A percentile compares a stretch with the other conserved stretches of the same genome.
These are phyloP conservation scores for Hirtodrosophila cameraria DNA, from an alignment of 2,888 invertebrate species.

Conservation along the genomic window DNA sequence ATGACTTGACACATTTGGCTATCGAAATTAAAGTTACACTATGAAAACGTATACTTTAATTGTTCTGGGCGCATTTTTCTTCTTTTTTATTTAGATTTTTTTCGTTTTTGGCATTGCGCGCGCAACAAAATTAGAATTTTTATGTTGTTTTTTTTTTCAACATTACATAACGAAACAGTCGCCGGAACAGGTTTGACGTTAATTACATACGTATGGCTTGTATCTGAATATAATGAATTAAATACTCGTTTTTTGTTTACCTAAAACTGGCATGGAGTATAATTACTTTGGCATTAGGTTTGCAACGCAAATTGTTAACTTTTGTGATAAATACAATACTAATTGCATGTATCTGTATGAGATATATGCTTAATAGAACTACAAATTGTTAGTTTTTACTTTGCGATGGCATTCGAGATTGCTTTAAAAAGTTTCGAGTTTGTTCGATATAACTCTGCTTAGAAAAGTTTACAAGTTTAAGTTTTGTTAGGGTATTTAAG, in stretches of 20 bases:
- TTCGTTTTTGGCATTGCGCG: slow-evolving; percentile 10
- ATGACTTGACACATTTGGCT: slow-evolving; percentile 33
- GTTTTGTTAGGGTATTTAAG: slow-evolving; percentile 25
- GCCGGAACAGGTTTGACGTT: slow-evolving; percentile 59
- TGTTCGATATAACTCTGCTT: too few relatives aligned
- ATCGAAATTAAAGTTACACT: neutral
- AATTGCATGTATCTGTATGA: too few relatives aligned
- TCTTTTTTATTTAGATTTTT: neutral
- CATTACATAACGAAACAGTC: slow-evolving; percentile 43
- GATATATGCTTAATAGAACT: neutral
- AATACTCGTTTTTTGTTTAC: slow-evolving; percentile 47
- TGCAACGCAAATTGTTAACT: slow-evolving; percentile 22
- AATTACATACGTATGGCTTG: slow-evolving; percentile 45
- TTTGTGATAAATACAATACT: too few relatives aligned
- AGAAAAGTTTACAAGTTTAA: neutral
- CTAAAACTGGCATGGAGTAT: slow-evolving; percentile 48
- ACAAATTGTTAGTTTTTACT: too few relatives aligned
- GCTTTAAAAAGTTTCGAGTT: too few relatives aligned
- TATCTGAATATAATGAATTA: slow-evolving; percentile 33
- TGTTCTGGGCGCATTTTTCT: slow-evolving; percentile 9
- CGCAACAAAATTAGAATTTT: slow-evolving; percentile 14
- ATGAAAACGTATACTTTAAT: neutral
- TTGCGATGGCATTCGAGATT: too few relatives aligned
- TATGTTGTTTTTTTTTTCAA: slow-evolving; percentile 3
- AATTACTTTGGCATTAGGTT: slow-evolving; percentile 37